A percentile compares a stretch with the other conserved stretches of the same genome.
Conservation (phyloP, 2,888 invertebrate genomes). For the Horisme vitalbata region DNA sequence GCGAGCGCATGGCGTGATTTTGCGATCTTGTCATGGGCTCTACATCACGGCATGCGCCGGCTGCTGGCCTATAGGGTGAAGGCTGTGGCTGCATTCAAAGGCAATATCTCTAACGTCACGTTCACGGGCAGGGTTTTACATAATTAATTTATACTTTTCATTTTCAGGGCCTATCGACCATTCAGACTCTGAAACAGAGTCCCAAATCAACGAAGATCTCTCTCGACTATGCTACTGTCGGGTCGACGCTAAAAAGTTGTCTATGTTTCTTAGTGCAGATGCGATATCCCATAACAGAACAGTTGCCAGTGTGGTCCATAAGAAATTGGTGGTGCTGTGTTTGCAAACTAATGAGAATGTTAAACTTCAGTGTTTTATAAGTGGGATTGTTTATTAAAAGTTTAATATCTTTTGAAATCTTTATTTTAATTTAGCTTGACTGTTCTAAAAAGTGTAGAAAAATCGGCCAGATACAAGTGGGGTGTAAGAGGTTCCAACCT, state of each 20-base stretch:
- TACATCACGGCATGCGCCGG: no score
- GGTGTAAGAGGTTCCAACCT: no score
- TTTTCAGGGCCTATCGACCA: conserved; percentile 72
- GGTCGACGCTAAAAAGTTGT: conserved; percentile 91
- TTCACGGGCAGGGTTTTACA: no score
- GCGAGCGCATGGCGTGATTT: no score
- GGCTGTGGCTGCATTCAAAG: no score
- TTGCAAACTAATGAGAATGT: conserved; percentile 89
- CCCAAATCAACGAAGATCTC: conserved; percentile 67
- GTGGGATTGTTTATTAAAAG: conserved; percentile 83
- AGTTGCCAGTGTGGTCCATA: conserved; percentile 89
- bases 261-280: conserved; percentile 90
- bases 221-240: conserved; percentile 75
- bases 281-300: conserved; percentile 88
- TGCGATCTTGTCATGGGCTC: no score
- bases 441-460: no score
- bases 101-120: no score
- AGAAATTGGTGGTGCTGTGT: conserved; percentile 88
- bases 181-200: conserved; percentile 72
- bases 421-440: no score
- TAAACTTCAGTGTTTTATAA: conserved; percentile 91
- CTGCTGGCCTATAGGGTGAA: no score
- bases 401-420: no score
- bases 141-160: not conserved
- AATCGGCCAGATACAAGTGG: no score